Base-by-base conservation (phyloP, 30 jellyfish, hydroid and myxozoan species). In the Aurelia sp. region DNA sequence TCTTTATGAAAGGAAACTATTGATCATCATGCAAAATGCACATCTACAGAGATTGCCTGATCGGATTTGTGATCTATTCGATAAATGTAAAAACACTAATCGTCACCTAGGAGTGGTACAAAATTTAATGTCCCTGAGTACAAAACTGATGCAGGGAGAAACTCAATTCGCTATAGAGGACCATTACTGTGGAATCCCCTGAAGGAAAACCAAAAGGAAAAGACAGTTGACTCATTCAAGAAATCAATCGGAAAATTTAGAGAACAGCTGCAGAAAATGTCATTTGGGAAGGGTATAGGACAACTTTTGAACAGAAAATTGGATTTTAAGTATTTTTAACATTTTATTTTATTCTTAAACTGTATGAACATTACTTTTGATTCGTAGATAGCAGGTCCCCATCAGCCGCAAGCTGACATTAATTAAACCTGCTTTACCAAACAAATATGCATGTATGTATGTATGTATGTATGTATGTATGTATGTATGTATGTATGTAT, bases 41-140 rank as follows among this genome's bases (percentile, higher is more conserved):
- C 79, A 68, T 58, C 63, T 20, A 68, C 83, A 38, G 17, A 72
- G 83, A 59, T 38, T 72, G 83, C 68, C 83, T 41, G 52, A 72
- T 30, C 83, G 68, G 71, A 35, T 72, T 72, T 72, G 66, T 19
- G 83, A 72, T 4, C 83, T 72, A 27, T 27, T 27, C 33, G 33
- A 27, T 27, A 27, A 27, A 27, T 27, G 33, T 27, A 1, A 27
- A 27, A 47, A 72, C 83, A 72, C 83, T 5, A 2, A 72, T 18
- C 83, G 15, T 72, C 83, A 72, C 68, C 68, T 72, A 72, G 83
- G 83, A 40, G 83, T 72, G 68, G 68, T 71, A 72, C 68, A 47
- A 72, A 72, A 71, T 72, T 72, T 72, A 72, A 72, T 72, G 68
- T 40, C 67, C 83, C 83, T 72, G 67, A 47, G 57, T 72, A 72